Evolutionary conservation across 2,797 vertebrate species (phyloP).

Genomic region (Microctenopoma steveboyesi): DNA sequence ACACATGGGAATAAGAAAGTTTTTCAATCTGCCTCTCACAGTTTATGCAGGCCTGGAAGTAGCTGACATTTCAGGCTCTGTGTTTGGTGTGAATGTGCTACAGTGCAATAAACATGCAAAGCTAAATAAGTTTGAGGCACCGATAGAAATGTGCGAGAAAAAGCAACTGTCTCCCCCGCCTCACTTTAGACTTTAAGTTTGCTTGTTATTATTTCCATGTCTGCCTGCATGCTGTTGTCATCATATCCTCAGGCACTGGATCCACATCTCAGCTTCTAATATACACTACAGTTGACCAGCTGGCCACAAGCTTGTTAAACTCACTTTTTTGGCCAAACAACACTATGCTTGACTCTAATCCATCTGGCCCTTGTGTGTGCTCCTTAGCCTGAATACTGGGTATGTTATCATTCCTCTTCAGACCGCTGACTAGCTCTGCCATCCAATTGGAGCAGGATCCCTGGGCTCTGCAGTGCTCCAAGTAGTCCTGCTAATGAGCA

Average conservation of each 20-base stretch:
- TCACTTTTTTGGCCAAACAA: slow-evolving; percentile 60
- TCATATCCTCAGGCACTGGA: slow-evolving; percentile 33
- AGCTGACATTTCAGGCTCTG: slow-evolving; percentile 25
- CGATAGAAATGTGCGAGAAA: slow-evolving; percentile 26
- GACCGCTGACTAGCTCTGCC: slow-evolving; percentile 41
- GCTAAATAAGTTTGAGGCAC: slow-evolving; percentile 35
- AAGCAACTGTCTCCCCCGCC: slow-evolving; percentile 6
- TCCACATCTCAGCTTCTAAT: slow-evolving; percentile 28
- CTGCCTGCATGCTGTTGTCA: slow-evolving; percentile 37
- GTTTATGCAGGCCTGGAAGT: slow-evolving; percentile 24
- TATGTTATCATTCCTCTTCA: slow-evolving; percentile 69
- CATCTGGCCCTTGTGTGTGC: slow-evolving; percentile 44
- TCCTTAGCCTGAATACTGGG: slow-evolving; percentile 59
- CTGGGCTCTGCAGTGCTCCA: slow-evolving; percentile 40
- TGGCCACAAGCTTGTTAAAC: slow-evolving; percentile 50
- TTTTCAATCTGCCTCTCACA: slow-evolving; percentile 20
- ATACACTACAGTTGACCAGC: slow-evolving; percentile 54
- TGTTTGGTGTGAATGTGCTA: slow-evolving; percentile 38
- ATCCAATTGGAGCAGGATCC: slow-evolving; percentile 52
- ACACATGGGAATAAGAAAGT: slow-evolving; percentile 12
- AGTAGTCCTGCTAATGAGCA: slow-evolving; percentile 73
- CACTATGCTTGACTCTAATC: slow-evolving; percentile 60
- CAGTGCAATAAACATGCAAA: slow-evolving; percentile 33
- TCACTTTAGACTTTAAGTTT: slow-evolving; percentile 4
- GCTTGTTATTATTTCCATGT: slow-evolving; percentile 37